Percentiles rank a stretch among this genome's conserved stretches.
These are phyloP conservation scores for Trialeurodes vaporariorum DNA, from an alignment of 1,140 invertebrate genomes.

Conservation along the genomic window DNA sequence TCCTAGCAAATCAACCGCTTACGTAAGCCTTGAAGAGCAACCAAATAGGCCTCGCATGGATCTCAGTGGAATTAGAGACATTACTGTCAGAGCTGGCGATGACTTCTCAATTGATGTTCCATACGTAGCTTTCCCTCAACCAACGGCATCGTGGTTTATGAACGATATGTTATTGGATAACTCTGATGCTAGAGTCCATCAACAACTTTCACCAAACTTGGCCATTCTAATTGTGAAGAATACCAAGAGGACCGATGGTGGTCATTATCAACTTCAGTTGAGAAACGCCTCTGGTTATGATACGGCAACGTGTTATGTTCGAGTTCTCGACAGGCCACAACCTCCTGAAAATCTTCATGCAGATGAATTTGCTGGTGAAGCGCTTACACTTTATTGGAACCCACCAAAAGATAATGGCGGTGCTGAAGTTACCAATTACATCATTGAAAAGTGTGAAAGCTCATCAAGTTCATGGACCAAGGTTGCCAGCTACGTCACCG, in stretches of 20 bases:
- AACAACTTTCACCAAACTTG: slow-evolving; percentile 70
- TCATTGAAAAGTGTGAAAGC: slow-evolving; percentile 87
- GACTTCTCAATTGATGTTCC: slow-evolving; percentile 94
- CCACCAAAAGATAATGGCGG: slow-evolving; percentile 94
- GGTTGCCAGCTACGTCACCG: slow-evolving; percentile 70
- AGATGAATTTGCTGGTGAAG: slow-evolving; percentile 90
- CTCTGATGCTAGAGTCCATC: slow-evolving; percentile 61
- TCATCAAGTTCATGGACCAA: slow-evolving; percentile 73
- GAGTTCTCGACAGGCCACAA: slow-evolving; percentile 80
- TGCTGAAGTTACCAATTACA: slow-evolving; percentile 89
- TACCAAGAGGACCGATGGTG: slow-evolving; percentile 78
- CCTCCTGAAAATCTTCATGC: slow-evolving; percentile 77
- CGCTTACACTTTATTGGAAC: slow-evolving; percentile 89
- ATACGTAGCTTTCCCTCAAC: slow-evolving; percentile 89
- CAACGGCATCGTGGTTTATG: slow-evolving; percentile 83
- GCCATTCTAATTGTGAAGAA: slow-evolving; percentile 82
- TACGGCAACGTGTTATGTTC: slow-evolving; percentile 85
- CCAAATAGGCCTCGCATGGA: slow-evolving; percentile 94
- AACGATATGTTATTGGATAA: slow-evolving; percentile 67
- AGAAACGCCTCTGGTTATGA: slow-evolving; percentile 92
- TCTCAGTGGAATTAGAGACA: slow-evolving; percentile 80
- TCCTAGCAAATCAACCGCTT: slow-evolving; percentile 77
- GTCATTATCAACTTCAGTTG: slow-evolving; percentile 83
- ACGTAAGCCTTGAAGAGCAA: slow-evolving; percentile 83
- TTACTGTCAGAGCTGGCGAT: slow-evolving; percentile 92